A percentile compares a stretch with the other conserved stretches of the same genome.
Conservation (phyloP, 2,888 invertebrate species). For the Tipula confusa region DNA sequence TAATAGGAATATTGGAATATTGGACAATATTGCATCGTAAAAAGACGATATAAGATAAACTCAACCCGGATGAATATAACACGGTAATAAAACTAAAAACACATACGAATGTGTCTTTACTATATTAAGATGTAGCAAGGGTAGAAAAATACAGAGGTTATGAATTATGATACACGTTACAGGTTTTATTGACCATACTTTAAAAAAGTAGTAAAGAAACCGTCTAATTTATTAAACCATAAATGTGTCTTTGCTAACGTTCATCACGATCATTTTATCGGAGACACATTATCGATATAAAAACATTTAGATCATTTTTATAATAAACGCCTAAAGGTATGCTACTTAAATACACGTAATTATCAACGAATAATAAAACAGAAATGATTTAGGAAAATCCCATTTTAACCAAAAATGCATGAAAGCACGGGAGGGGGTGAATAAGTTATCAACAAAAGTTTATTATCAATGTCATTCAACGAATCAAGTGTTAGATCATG, state of each 20-base stretch:
- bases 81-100: too few species aligned
- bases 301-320: too few species aligned
- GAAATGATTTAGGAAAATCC: not conserved
- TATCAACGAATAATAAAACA: not conserved
- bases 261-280: not conserved
- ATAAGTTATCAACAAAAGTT: not conserved
- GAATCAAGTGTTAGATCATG: not conserved
- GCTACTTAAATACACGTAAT: not conserved
- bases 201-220: too few species aligned
- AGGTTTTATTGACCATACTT: too few species aligned
- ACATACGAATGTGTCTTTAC: not conserved
- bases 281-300: not conserved
- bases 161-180: not conserved
- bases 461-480: not conserved
- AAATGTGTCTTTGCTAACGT: too few species aligned
- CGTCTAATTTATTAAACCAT: too few species aligned
- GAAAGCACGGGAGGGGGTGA: not conserved
- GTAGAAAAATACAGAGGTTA: not conserved
- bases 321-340: not conserved
- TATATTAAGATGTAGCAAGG: not conserved
- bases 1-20: conserved; percentile 26
- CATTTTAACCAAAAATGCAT: not conserved
- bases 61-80: too few species aligned
- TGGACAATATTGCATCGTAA: conserved; percentile 29
- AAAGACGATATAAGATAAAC: not conserved